Percentiles rank a stretch among this genome's conserved stretches.
phyloP scores from a whole-genome alignment of 2,888 invertebrate species.

The Pandemis cinnamomeana region DNA sequence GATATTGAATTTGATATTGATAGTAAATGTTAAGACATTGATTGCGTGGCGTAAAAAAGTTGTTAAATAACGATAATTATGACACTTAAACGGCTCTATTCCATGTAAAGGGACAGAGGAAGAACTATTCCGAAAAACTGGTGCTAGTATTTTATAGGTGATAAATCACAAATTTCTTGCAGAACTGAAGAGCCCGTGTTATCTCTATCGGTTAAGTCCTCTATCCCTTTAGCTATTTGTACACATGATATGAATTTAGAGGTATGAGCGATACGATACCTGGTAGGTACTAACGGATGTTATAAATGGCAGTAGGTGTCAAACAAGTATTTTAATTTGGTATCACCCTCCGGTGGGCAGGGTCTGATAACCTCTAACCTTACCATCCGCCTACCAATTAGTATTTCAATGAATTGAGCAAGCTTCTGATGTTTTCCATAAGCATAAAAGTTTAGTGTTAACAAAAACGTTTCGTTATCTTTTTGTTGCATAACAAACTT shows the following conservation, averaged over 20 bases:
- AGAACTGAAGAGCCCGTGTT: too few species aligned
- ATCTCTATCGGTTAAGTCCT: too few species aligned
- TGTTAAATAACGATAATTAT: too few species aligned
- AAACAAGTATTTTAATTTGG: conserved; percentile 22
- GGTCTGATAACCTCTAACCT: conserved; percentile 7
- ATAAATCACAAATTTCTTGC: too few species aligned
- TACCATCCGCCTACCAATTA: conserved; percentile 9
- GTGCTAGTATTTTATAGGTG: too few species aligned
- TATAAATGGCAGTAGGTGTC: conserved; percentile 13
- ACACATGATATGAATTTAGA: conserved; percentile 29
- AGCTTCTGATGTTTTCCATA: conserved; percentile 1
- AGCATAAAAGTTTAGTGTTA: background rate
- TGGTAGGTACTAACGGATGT: conserved; percentile 11
- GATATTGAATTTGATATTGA: too few species aligned
- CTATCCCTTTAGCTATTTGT: conserved; percentile 17
- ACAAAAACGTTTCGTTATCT: background rate
- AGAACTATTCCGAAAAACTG: too few species aligned
- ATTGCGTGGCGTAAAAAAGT: too few species aligned
- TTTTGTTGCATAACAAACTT: background rate
- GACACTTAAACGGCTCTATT: too few species aligned
- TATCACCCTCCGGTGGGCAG: conserved; percentile 9
- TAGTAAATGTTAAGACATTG: too few species aligned
- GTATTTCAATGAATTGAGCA: conserved; percentile 10
- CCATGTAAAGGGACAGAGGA: too few species aligned
- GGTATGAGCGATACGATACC: conserved; percentile 30